Percentiles rank a stretch among this genome's conserved stretches.
phyloP scores from a whole-genome alignment of 2,797 vertebrate genomes.

The Monodelphis domestica region DNA sequence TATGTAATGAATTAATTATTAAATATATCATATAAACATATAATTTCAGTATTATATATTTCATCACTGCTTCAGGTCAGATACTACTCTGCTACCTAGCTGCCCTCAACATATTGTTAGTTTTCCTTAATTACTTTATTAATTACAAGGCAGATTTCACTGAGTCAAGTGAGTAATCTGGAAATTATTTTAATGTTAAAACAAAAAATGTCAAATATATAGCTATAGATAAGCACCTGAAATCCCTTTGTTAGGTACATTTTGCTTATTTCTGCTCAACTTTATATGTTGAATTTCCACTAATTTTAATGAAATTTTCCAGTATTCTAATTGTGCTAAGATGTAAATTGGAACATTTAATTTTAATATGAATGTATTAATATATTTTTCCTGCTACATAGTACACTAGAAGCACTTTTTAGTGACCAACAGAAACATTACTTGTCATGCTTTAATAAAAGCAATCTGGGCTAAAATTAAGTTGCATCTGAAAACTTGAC shows the following conservation, averaged over 20 bases:
- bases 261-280: background rate
- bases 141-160: background rate
- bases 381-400: constrained; percentile 58
- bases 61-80: background rate
- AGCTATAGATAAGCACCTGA: too few relatives aligned
- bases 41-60: too few relatives aligned
- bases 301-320: background rate
- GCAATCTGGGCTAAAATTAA: constrained; percentile 73
- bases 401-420: constrained; percentile 70
- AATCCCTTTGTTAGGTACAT: background rate
- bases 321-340: background rate
- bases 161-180: background rate
- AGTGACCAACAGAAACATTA: constrained; percentile 77
- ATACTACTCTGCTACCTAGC: background rate
- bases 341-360: constrained; percentile 5
- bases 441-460: constrained; percentile 78
- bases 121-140: background rate
- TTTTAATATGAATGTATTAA: constrained; percentile 66
- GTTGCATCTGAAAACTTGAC: constrained; percentile 77
- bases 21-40: too few relatives aligned
- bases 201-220: background rate
- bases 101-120: background rate
- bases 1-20: too few relatives aligned
- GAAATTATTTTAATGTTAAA: background rate
- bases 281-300: background rate